Evolutionary conservation across 2,888 invertebrate species (phyloP).

Genomic region (Eugnorisma glareosa): DNA sequence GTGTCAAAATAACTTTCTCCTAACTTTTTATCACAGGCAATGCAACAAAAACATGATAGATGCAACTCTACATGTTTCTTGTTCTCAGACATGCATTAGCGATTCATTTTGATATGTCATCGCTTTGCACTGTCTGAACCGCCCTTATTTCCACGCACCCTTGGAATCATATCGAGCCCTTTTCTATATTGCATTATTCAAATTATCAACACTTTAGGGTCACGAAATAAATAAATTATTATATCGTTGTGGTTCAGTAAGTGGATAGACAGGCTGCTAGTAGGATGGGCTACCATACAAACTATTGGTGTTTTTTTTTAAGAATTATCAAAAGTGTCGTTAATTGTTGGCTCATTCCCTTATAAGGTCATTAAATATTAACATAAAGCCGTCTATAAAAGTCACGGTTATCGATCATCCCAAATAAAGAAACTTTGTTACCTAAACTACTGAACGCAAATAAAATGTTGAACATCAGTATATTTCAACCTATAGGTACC

Average conservation of each 20-base stretch:
- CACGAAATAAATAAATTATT: constrained; percentile 63
- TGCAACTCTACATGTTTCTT: constrained; percentile 65
- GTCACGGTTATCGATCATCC: constrained; percentile 32
- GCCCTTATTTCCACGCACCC: constrained; percentile 73
- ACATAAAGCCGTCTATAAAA: constrained; percentile 11
- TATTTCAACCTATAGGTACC: background rate
- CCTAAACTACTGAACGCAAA: constrained; percentile 2
- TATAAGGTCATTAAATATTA: constrained; percentile 37
- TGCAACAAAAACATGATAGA: background rate
- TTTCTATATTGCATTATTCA: constrained; percentile 80
- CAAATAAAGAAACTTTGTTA: constrained; percentile 24
- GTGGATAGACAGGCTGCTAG: constrained; percentile 27
- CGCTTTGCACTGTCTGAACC: constrained; percentile 74
- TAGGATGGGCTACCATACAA: constrained; percentile 9
- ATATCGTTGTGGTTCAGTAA: constrained; percentile 45
- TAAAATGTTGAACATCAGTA: constrained; percentile 21
- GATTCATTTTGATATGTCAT: constrained; percentile 89
- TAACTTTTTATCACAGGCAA: background rate
- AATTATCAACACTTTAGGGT: constrained; percentile 78
- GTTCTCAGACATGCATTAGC: constrained; percentile 80
- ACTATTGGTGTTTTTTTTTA: background rate
- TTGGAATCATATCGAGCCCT: constrained; percentile 77
- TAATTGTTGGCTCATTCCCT: background rate
- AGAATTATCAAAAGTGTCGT: background rate
- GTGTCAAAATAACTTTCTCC: constrained; percentile 29